Conservation (phyloP, 2,797 vertebrate genomes). For the Buphagus erythrorhynchus region DNA sequence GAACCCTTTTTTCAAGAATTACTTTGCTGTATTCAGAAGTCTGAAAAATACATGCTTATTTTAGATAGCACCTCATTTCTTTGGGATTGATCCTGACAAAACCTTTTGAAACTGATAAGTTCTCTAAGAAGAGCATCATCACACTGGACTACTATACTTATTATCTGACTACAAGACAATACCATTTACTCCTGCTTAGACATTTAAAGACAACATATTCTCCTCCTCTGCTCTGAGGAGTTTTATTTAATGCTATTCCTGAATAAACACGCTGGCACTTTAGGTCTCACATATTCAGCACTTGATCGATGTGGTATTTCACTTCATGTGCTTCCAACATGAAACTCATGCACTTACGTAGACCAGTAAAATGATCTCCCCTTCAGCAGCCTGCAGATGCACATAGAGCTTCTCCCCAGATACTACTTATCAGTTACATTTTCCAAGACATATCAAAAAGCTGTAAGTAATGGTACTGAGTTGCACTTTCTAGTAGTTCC, state of each 20-base stretch:
- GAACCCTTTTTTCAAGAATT: not conserved
- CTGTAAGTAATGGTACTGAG: not conserved
- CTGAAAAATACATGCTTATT: not conserved
- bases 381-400: not conserved
- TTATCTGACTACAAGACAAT: not conserved
- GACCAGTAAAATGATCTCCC: not conserved
- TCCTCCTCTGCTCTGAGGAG: not conserved
- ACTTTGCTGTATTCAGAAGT: not conserved
- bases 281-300: not conserved
- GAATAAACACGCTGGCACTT: not conserved
- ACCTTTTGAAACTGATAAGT: not conserved
- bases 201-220: not conserved
- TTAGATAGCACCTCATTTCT: not conserved
- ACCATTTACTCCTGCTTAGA: not conserved
- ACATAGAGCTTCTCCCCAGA: not conserved
- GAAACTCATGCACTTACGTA: accelerated
- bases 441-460: not conserved
- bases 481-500: not conserved
- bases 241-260: not conserved
- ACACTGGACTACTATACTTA: not conserved
- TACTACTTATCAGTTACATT: not conserved
- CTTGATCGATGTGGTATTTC: not conserved
- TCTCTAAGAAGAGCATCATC: not conserved
- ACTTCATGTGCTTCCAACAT: not conserved
- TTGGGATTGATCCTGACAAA: not conserved